These are phyloP conservation scores for Ochropacha duplaris DNA, from an alignment of 2,888 invertebrate genomes.

Conservation along the genomic window DNA sequence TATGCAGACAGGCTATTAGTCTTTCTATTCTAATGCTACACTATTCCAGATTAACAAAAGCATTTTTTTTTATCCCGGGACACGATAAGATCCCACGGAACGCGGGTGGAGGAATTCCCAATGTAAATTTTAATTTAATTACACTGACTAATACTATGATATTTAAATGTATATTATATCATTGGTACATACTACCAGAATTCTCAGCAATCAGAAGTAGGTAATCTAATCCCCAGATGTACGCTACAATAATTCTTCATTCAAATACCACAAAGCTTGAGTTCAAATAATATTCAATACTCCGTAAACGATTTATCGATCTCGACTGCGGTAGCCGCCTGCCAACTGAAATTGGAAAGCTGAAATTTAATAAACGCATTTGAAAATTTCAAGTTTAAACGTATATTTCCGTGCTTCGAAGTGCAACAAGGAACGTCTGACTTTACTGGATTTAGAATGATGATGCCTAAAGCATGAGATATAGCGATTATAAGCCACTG, in stretches of 20 bases:
- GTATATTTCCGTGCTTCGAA: conserved; percentile 15
- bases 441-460: conserved; percentile 25
- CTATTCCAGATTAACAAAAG: no score
- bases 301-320: neutral
- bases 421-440: conserved; percentile 33
- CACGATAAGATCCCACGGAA: no score
- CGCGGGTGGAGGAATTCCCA: no score
- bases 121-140: no score
- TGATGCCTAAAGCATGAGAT: neutral
- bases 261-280: neutral
- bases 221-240: no score
- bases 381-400: conserved; percentile 4
- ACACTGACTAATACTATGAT: no score
- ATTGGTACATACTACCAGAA: no score
- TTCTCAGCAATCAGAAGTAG: no score
- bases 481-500: neutral
- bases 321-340: neutral
- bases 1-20: no score
- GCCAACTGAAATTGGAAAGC: conserved; percentile 23
- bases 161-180: no score
- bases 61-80: no score
- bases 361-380: conserved; percentile 40
- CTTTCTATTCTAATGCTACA: no score
- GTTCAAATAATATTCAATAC: neutral
- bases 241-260: neutral